Evolutionary conservation across 30 jellyfish, hydroid and myxozoan genomes (phyloP).

Genomic region (Chrysaora quinquecirrha): DNA sequence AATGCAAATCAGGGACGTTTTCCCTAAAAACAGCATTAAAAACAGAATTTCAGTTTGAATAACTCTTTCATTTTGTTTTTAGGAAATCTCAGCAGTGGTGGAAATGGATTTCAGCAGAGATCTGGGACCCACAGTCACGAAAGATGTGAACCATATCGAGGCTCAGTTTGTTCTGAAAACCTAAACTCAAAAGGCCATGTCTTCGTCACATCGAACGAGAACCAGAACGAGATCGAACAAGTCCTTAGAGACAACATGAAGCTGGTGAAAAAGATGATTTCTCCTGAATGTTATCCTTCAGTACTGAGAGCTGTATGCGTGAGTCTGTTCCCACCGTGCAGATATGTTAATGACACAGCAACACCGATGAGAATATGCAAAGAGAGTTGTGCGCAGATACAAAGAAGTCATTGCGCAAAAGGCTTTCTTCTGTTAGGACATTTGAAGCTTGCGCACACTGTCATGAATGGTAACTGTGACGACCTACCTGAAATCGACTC

Average conservation of each 20-base stretch:
- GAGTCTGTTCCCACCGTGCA: slow-evolving; percentile 56
- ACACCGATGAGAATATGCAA: slow-evolving; percentile 49
- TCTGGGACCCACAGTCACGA: slow-evolving; percentile 19
- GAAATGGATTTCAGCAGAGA: slow-evolving; percentile 51
- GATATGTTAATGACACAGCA: slow-evolving; percentile 21
- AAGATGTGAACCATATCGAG: slow-evolving; percentile 55
- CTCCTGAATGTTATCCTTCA: slow-evolving; percentile 59
- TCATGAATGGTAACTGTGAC: slow-evolving; percentile 21
- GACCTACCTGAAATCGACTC: slow-evolving; percentile 55
- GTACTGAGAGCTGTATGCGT: slow-evolving; percentile 56
- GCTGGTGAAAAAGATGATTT: slow-evolving; percentile 3
- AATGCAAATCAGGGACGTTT: too few species aligned
- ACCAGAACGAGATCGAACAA: slow-evolving; percentile 51
- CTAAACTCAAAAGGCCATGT: slow-evolving; percentile 30
- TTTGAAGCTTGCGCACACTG: slow-evolving; percentile 10
- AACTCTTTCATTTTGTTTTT: too few species aligned
- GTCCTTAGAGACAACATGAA: slow-evolving; percentile 20
- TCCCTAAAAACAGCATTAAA: too few species aligned
- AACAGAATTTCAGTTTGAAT: background rate
- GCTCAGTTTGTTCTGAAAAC: slow-evolving; percentile 50
- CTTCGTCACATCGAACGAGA: slow-evolving; percentile 42
- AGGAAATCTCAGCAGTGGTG: slow-evolving; percentile 24
- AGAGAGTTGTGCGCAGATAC: slow-evolving; percentile 42
- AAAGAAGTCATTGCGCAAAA: slow-evolving; percentile 33
- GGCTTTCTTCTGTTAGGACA: slow-evolving; percentile 23